These are phyloP conservation scores for Eupsittula cactorum DNA, from an alignment of 2,113 vertebrate genomes.

Conservation along the genomic window DNA sequence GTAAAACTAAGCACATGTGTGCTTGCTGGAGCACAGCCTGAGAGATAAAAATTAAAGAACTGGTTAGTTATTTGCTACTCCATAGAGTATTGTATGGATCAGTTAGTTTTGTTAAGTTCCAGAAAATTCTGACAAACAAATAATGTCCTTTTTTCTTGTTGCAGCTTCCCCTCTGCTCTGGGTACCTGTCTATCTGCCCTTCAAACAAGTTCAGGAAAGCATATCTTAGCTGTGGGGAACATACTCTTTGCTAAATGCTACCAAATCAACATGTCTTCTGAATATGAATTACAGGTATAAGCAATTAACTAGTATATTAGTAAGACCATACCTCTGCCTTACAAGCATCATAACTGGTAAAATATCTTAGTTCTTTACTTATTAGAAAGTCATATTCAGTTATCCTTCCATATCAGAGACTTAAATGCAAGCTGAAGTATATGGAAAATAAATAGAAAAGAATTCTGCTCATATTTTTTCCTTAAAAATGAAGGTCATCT, in stretches of 20 bases:
- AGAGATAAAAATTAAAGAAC: background rate
- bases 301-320: background rate
- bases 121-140: background rate
- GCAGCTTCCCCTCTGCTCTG: background rate
- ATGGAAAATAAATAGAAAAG: background rate
- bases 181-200: background rate
- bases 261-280: background rate
- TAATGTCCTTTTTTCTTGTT: background rate
- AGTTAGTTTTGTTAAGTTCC: background rate
- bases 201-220: background rate
- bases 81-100: rapidly evolving
- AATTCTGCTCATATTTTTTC: background rate
- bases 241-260: background rate
- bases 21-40: background rate
- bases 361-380: background rate
- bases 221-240: background rate
- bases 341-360: background rate
- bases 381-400: background rate
- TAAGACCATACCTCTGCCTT: background rate
- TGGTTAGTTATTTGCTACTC: background rate
- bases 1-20: background rate
- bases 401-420: background rate
- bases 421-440: background rate
- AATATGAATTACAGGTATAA: background rate
- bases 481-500: background rate